Evolutionary conservation across 2,888 invertebrate species (phyloP).

Genomic region (Lithosia quadra): DNA sequence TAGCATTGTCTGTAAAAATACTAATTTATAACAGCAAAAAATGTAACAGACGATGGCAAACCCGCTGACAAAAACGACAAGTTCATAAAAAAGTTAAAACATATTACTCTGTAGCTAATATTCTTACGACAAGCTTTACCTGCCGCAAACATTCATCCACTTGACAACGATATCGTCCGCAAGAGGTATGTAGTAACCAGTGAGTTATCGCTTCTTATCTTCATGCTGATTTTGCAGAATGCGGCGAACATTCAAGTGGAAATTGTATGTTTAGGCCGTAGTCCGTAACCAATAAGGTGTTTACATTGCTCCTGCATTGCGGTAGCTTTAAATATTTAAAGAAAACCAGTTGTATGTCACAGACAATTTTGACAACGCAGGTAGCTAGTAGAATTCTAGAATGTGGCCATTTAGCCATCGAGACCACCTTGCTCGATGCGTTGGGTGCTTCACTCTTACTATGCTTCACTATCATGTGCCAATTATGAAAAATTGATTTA

Average conservation of each 20-base stretch:
- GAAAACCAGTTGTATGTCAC: too few species aligned
- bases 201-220: conserved; percentile 51
- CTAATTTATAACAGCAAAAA: neutral
- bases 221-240: conserved; percentile 36
- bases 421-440: too few species aligned
- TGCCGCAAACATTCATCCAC: conserved; percentile 50
- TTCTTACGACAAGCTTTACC: conserved; percentile 48
- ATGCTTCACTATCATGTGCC: too few species aligned
- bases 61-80: neutral
- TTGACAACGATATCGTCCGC: conserved; percentile 49
- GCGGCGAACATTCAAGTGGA: conserved; percentile 5
- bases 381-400: too few species aligned
- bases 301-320: neutral
- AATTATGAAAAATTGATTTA: too few species aligned
- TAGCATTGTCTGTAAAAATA: neutral
- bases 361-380: too few species aligned
- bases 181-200: conserved; percentile 51
- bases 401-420: too few species aligned
- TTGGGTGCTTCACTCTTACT: too few species aligned
- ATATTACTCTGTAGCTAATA: neutral
- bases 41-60: neutral
- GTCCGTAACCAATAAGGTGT: neutral
- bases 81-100: neutral
- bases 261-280: conserved; percentile 2
- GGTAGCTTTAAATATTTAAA: neutral